Evolutionary conservation across 2,797 vertebrate genomes (phyloP), one percentile per base, ranked within the genome.

Genomic region (Delichon dasypus): DNA sequence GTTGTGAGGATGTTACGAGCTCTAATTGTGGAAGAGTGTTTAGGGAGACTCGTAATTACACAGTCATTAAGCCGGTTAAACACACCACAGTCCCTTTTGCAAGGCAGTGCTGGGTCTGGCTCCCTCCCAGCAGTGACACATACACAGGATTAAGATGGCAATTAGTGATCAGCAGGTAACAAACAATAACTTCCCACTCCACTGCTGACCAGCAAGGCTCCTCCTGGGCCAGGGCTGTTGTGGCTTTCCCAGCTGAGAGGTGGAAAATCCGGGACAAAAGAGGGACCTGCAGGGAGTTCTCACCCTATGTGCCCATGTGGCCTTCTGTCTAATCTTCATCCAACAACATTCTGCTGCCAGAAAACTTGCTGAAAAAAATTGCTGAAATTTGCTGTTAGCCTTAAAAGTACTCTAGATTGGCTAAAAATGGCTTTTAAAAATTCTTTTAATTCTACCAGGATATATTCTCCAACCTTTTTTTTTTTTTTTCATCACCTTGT

Each of bases 11-110:
- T 58, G 44, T 82, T 76, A 90, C 71, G 76, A 78, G 66, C 55
- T 96, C 70, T 92, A 93, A 95, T 84, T 93, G 85, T 86, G 75
- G 85, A 86, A 89, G 42, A 95, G 73, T 4, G 10, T 74, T 93
- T 21, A 76, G 82, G 61, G 91, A 97, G 92, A 84, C 88, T 81
- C 54, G 21, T 95, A 95, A 97, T 93, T 81, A 85, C 51, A 40
- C n/a, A 75, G 92, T 88, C 81, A 89, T 96, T 93, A 96, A 91
- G 67, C 65, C n/a, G 12, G 89, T 68, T 88, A 94, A 97, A 89
- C 87, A 58, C 71, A 89, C 58, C 87, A 20, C 4, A 5, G 70
- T 84, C 80, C 88, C 89, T 91, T 91, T 80, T 85, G 93, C 89
- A 94, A 55, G 0, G 10, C 26, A 10, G 62, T 44, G 79, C 89